These are phyloP conservation scores for Ecdyonurus torrentis DNA, from an alignment of 2,888 invertebrate genomes.

Conservation along the genomic window DNA sequence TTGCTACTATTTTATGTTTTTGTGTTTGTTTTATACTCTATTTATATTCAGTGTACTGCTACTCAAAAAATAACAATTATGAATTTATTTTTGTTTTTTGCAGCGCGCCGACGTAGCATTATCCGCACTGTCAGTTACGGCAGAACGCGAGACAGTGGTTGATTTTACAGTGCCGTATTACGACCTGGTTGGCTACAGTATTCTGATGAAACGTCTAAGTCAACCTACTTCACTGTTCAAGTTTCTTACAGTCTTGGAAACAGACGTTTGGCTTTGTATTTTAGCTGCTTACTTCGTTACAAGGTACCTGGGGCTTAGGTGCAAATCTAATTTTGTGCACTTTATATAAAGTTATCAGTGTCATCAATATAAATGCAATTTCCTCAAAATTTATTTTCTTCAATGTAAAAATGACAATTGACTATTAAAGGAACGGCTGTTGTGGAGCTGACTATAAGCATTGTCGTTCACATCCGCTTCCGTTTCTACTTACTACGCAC, in stretches of 20 bases:
- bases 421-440: too few relatives aligned
- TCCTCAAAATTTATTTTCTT: too few relatives aligned
- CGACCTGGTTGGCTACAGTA: slow-evolving; percentile 92
- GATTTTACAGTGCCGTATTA: slow-evolving; percentile 98
- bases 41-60: not conserved
- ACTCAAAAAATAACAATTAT: not conserved
- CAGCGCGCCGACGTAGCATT: slow-evolving; percentile 81
- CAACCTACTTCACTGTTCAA: slow-evolving; percentile 87
- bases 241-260: slow-evolving; percentile 89
- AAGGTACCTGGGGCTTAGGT: slow-evolving; percentile 33
- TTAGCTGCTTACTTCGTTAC: slow-evolving; percentile 90
- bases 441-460: too few relatives aligned
- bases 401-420: too few relatives aligned
- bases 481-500: too few relatives aligned
- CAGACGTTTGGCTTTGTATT: slow-evolving; percentile 94
- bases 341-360: too few relatives aligned
- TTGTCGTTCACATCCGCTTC: too few relatives aligned
- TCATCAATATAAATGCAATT: too few relatives aligned
- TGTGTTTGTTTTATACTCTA: too few relatives aligned
- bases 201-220: slow-evolving; percentile 82
- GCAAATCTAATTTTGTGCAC: too few relatives aligned
- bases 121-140: slow-evolving; percentile 91
- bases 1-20: too few relatives aligned
- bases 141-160: slow-evolving; percentile 89
- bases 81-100: slow-evolving; percentile 11